Base-by-base conservation (phyloP, 1,140 invertebrate genomes). In the Calliopsis andreniformis region DNA sequence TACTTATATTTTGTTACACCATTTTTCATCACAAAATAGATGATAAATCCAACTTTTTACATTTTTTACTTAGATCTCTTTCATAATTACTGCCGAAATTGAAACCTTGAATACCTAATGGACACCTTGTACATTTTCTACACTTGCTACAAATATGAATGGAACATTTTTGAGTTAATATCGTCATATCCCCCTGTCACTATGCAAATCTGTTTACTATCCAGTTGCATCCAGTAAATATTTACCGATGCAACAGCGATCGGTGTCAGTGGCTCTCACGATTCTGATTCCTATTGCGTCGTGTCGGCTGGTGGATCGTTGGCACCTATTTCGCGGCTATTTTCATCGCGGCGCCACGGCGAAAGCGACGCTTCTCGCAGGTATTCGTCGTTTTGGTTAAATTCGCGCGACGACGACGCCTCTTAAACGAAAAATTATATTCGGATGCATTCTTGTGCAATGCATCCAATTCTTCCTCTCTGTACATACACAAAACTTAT, bases 241-340 rank as follows among this genome's bases (percentile, higher is more conserved):
- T 42, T 64, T 53, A 20, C 35, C 25, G n/a, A n/a, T 14, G 8
- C 8, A 7, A 32, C 8, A 23, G n/a, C 8, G 12, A 55, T 61
- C 58, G 43, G 32, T 77, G 53, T 42, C 30, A 43, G 14, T 23
- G 49, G 12, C 39, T 35, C 43, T 76, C 25, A 7, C 23, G 5
- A 6, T 25, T 42, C 0, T 6, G 4, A 14, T 35, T 66, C 47
- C 25, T 16, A 75, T 81, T 76, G 35, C 49, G 32, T 18, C 23
- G 20, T 18, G 14, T 10, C 45, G 20, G 25, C 39, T 51, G 51
- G 66, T n/a, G 25, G 30, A 43, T 18, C 25, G 14, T 53, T 79
- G 77, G 71, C 58, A 58, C 47, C 51, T 32, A 79, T 77, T 68
- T 61, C 72, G 25, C 23, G 35, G 30, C 67, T 85, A 84, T 85